Evolutionary conservation across 2,797 vertebrate species (phyloP), one percentile per base, ranked within the genome.

Genomic region (Neosilurus mollespiculum): DNA sequence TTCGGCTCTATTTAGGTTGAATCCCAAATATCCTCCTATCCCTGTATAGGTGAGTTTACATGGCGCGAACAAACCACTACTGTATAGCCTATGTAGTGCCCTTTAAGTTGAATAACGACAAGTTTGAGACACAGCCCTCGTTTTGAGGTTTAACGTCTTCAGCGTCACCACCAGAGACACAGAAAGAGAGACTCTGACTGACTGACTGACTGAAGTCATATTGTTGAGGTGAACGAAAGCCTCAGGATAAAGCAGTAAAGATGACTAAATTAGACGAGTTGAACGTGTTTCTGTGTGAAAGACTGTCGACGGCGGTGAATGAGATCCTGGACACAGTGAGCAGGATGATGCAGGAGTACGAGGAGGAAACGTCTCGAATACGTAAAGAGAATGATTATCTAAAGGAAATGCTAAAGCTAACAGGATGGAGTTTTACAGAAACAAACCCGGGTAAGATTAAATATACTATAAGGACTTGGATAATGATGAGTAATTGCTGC

Each of bases 271-370:
- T 88, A 4, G 86, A 90, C 49, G 58, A 78, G 54, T 49, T 90
- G 70, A 88, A 87, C 43, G 84, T 88, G 22, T 90, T 88, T 51
- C 79, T 90, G 80, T 82, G 78, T 14, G 87, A 90, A 69, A 83
- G 89, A 18, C 71, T 90, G 37, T 87, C 88, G 66, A 81, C 82
- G 58, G 89, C 84, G 18, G 87, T 90, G 18, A 87, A 86, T 69
- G 89, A 90, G 89, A 90, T 90, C 34, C 61, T 90, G 11, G 78
- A 84, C 71, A 87, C 87, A 0, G 89, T 90, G 51, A 86, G 64
- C 37, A 86, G 76, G 69, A 88, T 88, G 56, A 81, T 90, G 34
- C 82, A 81, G 53, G 86, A 90, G 75, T 90, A 86, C 51, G 87
- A 90, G 77, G 86, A 90, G 71, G 89, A 90, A 83, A 87, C 89